These are phyloP conservation scores for Xestoiulus laeticollis DNA, from an alignment of 2,888 invertebrate genomes.

Conservation along the genomic window DNA sequence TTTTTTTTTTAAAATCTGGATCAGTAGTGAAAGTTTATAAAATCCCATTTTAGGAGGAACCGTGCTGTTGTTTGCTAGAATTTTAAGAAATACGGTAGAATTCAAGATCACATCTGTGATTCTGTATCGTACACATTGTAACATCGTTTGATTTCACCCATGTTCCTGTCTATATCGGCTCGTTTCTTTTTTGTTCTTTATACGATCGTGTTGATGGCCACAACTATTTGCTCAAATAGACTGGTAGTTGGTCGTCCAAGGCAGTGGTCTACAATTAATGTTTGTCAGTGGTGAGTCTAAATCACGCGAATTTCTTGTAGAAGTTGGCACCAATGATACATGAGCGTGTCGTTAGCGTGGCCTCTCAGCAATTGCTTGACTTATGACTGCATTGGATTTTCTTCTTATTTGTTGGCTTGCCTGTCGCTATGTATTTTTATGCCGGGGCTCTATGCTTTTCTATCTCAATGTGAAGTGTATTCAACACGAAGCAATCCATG, in stretches of 20 bases:
- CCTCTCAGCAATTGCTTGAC: conserved; percentile 45
- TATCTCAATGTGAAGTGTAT: conserved; percentile 47
- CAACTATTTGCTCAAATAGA: conserved; percentile 31
- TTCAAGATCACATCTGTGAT: too few relatives aligned
- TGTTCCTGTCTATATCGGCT: not conserved
- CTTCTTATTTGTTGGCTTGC: conserved; percentile 7
- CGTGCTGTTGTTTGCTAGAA: too few relatives aligned
- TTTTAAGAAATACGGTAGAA: too few relatives aligned
- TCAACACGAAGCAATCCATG: conserved; percentile 47
- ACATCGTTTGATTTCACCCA: not conserved
- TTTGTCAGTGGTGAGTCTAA: conserved; percentile 46
- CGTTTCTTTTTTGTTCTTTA: not conserved
- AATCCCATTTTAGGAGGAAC: too few relatives aligned
- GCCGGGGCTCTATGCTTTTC: not conserved
- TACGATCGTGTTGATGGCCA: conserved; percentile 24
- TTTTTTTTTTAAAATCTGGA: too few relatives aligned
- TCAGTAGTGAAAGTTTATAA: too few relatives aligned
- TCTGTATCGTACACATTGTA: not conserved
- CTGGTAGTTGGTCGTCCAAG: not conserved
- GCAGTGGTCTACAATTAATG: conserved; percentile 44
- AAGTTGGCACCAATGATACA: conserved; percentile 48
- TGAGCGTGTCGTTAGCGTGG: conserved; percentile 48
- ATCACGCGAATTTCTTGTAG: conserved; percentile 46
- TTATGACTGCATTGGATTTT: conserved; percentile 38
- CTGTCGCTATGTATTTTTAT: conserved; percentile 39